Evolutionary conservation across 2,888 invertebrate genomes (phyloP).

Genomic region (Apoda limacodes): DNA sequence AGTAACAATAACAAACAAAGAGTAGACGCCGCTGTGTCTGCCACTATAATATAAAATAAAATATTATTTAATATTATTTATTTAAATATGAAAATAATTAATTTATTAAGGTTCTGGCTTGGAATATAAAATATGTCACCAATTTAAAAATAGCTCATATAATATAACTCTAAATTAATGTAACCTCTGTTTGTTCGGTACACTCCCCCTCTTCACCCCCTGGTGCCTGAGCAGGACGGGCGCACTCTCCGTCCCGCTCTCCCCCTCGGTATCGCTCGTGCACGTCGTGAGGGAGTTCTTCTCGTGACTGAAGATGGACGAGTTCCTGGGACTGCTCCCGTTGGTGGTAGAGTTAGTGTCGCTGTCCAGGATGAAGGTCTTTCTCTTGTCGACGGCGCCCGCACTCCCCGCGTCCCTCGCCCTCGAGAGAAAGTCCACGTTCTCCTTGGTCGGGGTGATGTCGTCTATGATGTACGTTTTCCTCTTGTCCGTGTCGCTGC

Average conservation of each 20-base stretch:
- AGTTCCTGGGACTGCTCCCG: constrained; percentile 58
- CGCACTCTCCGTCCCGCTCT: constrained; percentile 55
- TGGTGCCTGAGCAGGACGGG: constrained; percentile 45
- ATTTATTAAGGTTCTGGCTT: no score
- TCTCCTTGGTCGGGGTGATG: constrained; percentile 51
- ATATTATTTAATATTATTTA: no score
- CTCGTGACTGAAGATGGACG: constrained; percentile 58
- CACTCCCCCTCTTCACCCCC: constrained; percentile 30
- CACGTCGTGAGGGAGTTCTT: constrained; percentile 41
- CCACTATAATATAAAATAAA: no score
- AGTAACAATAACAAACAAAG: no score
- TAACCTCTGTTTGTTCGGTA: constrained; percentile 47
- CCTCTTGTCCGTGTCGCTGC: constrained; percentile 40
- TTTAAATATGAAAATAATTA: no score
- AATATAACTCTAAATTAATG: constrained; percentile 3
- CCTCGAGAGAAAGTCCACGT: constrained; percentile 40
- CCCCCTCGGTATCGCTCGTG: constrained; percentile 54
- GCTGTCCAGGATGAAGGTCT: constrained; percentile 58
- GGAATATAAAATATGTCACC: neutral
- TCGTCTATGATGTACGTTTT: constrained; percentile 55
- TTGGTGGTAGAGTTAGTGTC: constrained; percentile 62
- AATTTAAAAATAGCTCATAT: no score
- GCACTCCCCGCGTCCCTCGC: constrained; percentile 27
- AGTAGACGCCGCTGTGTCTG: no score
- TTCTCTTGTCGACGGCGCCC: constrained; percentile 44